These are phyloP conservation scores for Cottus gobio DNA, from an alignment of 2,113 vertebrate genomes.

Conservation along the genomic window DNA sequence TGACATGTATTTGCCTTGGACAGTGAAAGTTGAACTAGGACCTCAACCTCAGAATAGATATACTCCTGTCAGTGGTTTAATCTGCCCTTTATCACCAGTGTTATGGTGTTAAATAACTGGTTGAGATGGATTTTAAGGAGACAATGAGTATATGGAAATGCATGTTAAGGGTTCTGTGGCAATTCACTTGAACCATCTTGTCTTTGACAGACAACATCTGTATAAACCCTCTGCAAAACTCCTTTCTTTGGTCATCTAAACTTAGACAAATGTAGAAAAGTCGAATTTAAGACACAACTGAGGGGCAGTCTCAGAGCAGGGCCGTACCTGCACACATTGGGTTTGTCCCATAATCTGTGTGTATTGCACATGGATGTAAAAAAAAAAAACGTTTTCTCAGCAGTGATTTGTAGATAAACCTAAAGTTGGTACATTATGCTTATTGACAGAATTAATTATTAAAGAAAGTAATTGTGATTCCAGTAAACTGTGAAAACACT, in stretches of 20 bases:
- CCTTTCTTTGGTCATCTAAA: neutral
- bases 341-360: neutral
- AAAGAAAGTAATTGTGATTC: neutral
- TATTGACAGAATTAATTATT: slow-evolving; percentile 23
- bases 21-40: slow-evolving; percentile 23
- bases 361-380: neutral
- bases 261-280: neutral
- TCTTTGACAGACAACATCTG: neutral
- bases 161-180: neutral
- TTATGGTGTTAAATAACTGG: neutral
- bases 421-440: neutral
- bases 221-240: neutral
- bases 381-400: neutral
- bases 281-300: neutral
- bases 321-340: neutral
- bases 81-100: neutral
- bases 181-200: neutral
- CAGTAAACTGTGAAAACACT: neutral
- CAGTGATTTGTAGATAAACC: neutral
- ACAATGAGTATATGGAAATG: neutral
- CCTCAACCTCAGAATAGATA: neutral
- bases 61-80: neutral
- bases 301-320: neutral
- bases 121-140: neutral
- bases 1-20: slow-evolving; percentile 45